phyloP scores from a whole-genome alignment of 64 coral and sea anemone species.

The Montipora sp. region DNA sequence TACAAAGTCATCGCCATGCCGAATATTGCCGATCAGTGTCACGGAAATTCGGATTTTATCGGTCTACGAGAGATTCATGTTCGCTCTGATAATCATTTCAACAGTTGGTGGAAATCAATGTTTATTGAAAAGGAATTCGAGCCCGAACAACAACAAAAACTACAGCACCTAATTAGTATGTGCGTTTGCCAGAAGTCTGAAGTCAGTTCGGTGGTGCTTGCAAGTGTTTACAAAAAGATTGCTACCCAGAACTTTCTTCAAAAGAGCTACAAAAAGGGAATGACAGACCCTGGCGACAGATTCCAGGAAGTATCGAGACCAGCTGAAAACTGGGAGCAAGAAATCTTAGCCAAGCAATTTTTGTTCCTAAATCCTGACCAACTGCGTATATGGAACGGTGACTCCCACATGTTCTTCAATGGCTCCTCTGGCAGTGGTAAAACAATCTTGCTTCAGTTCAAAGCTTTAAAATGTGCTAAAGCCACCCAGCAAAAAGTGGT shows the following conservation, averaged over 20 bases:
- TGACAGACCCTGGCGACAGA: too few species aligned
- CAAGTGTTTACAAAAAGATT: not conserved
- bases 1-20: constrained; percentile 19
- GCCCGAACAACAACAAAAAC: not conserved
- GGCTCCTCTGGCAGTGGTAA: constrained; percentile 19
- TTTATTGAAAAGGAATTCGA: not conserved
- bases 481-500: not conserved
- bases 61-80: not conserved
- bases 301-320: not conserved
- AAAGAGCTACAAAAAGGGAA: not conserved
- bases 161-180: not conserved
- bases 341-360: not conserved
- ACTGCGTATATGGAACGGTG: not conserved
- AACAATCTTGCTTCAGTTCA: constrained; percentile 40
- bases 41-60: not conserved
- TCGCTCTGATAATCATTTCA: not conserved
- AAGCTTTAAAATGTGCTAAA: constrained; percentile 9
- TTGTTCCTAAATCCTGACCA: constrained; percentile 10
- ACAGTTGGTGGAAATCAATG: not conserved
- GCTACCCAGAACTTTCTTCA: not conserved
- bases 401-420: not conserved
- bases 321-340: not conserved
- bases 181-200: not conserved
- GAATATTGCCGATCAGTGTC: not conserved
- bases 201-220: not conserved